Percentiles rank a stretch among this genome's conserved stretches.
These are phyloP conservation scores for Monochamus saltuarius DNA, from an alignment of 1,140 invertebrate genomes.

Conservation along the genomic window DNA sequence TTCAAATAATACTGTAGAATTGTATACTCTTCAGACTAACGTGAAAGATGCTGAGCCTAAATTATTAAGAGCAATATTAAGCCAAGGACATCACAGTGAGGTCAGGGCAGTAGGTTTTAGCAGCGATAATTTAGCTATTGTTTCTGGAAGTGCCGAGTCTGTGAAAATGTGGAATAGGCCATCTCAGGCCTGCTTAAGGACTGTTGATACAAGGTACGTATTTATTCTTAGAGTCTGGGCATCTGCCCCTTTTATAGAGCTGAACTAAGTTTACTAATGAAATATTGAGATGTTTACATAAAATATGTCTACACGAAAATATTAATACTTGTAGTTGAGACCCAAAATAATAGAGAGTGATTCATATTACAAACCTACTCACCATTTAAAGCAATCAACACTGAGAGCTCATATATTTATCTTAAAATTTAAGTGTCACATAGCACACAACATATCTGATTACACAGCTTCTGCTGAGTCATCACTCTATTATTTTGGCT, in stretches of 20 bases:
- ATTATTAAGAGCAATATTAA: slow-evolving; percentile 50
- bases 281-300: too few species aligned
- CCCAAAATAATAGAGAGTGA: too few species aligned
- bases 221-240: neutral
- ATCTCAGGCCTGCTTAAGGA: slow-evolving; percentile 80
- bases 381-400: too few species aligned
- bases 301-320: too few species aligned
- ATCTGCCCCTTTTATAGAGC: too few species aligned
- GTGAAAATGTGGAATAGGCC: slow-evolving; percentile 93
- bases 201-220: slow-evolving; percentile 63
- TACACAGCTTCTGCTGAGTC: too few species aligned
- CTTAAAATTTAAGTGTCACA: neutral
- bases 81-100: slow-evolving; percentile 85
- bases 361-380: too few species aligned
- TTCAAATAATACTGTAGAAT: slow-evolving; percentile 68
- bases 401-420: too few species aligned
- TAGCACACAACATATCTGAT: too few species aligned
- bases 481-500: too few species aligned
- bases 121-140: slow-evolving; percentile 83
- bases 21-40: slow-evolving; percentile 60
- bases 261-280: too few species aligned
- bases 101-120: slow-evolving; percentile 85
- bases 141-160: slow-evolving; percentile 81
- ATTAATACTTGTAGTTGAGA: too few species aligned
- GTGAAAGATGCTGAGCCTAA: slow-evolving; percentile 59